Evolutionary conservation across 2,888 invertebrate species (phyloP), one percentile per base, ranked within the genome.

Genomic region (Agrotis segetum): DNA sequence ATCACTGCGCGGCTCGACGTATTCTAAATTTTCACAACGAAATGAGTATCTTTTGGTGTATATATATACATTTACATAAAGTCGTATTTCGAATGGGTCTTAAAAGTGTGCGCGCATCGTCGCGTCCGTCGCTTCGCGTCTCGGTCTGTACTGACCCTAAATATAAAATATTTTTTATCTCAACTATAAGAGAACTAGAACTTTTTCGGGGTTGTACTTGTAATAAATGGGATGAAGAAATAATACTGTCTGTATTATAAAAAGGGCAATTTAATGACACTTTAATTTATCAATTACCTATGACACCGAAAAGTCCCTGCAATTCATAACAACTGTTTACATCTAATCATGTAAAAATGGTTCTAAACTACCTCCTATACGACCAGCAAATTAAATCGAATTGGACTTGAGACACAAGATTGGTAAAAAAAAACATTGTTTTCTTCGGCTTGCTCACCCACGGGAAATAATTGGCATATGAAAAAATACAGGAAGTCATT

Each of bases 401-500:
- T 85, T 87, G 62, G 77, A 86, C 84, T 88, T 83, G 80, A 86
- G 82, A 86, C 74, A 80, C 76, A 81, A 83, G 74, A 76, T 84
- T 84, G 67, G 71, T 84, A 84, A 84, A 86, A 69, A 69, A 89
- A 88, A 88, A 85, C 66, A 76, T 81, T 86, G 87, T 91, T 91
- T 91, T 92, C 92, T 93, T 93, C 85, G 87, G 82, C 84, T 84
- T 93, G 92, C 89, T 94, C 93, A 92, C 89, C 92, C 92, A 92
- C 88, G 90, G 92, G 92, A 92, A 93, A 95, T 95, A 94, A 95
- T 95, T 94, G 94, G 92, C 91, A 86, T 91, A 93, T 92, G 92
- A 93, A 94, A 94, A 95, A 94, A 93, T 91, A 92, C 95, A 94
- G 95, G 95, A 96, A 95, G 94, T 96, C 95, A 93, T 96, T 96